These are phyloP conservation scores for Gavia stellata DNA, from an alignment of 2,113 vertebrate species.

Conservation along the genomic window DNA sequence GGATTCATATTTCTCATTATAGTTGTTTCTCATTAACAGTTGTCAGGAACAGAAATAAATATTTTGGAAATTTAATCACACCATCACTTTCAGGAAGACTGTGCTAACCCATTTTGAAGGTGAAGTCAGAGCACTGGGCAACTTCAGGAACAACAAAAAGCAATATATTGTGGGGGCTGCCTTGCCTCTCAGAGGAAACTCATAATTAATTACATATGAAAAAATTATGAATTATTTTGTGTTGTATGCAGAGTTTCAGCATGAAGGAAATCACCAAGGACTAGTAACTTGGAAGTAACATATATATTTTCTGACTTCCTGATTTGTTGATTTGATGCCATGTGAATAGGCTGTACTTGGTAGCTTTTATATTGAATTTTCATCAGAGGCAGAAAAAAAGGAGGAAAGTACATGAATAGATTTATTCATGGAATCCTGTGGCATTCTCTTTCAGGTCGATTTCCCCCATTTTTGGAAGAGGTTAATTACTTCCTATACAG, in stretches of 20 bases:
- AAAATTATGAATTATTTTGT: not conserved
- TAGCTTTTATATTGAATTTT: not conserved
- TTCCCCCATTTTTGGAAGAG: not conserved
- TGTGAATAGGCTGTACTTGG: not conserved
- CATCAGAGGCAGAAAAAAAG: not conserved
- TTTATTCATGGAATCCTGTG: not conserved
- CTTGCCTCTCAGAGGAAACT: not conserved
- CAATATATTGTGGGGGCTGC: not conserved
- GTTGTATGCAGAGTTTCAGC: not conserved
- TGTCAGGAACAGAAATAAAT: not conserved
- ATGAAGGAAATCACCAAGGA: not conserved
- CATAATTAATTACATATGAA: not conserved
- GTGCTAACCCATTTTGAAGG: not conserved
- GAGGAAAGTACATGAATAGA: not conserved
- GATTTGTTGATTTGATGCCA: not conserved
- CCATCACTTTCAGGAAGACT: not conserved
- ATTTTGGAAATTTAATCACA: constrained; percentile 20
- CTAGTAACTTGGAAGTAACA: not conserved
- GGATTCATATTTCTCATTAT: constrained; percentile 29
- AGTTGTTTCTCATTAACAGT: constrained; percentile 9
- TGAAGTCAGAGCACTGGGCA: not conserved
- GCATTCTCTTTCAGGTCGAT: not conserved
- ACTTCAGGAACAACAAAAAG: not conserved
- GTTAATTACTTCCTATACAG: not conserved
- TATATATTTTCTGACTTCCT: not conserved